Base-by-base conservation (phyloP, 2,888 invertebrate species). In the Pyrochroa serraticornis region DNA sequence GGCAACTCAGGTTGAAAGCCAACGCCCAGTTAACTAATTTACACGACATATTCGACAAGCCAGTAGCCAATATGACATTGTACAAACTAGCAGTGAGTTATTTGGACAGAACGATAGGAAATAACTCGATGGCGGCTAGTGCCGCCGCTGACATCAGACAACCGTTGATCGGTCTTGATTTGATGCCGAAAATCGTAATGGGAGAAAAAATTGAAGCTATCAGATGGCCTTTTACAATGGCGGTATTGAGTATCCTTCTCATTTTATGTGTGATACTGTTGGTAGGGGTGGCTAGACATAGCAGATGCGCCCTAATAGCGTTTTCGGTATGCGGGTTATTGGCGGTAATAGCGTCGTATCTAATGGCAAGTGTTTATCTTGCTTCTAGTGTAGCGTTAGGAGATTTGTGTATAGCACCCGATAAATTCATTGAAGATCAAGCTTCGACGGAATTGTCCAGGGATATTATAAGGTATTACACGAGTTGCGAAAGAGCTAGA, bases 141-240 rank as follows among this genome's bases (percentile, higher is more conserved):
- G 90, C 91, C 2, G 91, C 90, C 13, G 86, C 87, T 60, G 92
- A 92, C 73, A 87, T 93, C 62, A 83, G 89, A 58, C 83, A 86
- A 49, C 90, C 91, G 1, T 77, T 92, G 58, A 84, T 85, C 64
- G 87, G 88, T 37, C 85, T 93, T 47, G 87, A 88, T 64, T 81
- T 93, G 67, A 87, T 87, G 36, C 81, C 82, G 33, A 83, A 83
- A 57, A 80, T 87, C 54, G 78, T 77, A 41, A 77, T 86, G 38
- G 86, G 85, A 38, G 90, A 90, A 80, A 85, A 86, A 78, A 85
- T 88, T 82, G 91, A 92, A 79, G 84, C 87, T 66, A 51, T 70
- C 7, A 85, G 92, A 74, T 95, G 95, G 95, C 92, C 93, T 37
- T 87, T 91, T 66, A 95, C 95, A 58, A 93, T 95, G 87, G 91